A percentile compares a stretch with the other conserved stretches of the same genome.
Conservation (phyloP, 2,888 invertebrate genomes). For the Dione juno region DNA sequence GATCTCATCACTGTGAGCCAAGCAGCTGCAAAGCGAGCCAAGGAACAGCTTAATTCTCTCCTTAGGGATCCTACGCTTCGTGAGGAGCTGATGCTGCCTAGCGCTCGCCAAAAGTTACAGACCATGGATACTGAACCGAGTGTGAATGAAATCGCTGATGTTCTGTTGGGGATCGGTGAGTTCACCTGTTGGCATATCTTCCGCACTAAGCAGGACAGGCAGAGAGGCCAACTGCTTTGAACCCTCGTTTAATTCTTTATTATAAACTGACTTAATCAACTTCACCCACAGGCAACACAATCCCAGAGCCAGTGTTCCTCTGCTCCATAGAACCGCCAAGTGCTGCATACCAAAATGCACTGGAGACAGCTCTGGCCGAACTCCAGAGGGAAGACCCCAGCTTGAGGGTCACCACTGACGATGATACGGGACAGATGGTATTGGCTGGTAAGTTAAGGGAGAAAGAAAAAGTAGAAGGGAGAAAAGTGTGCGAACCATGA, state of each 20-base stretch:
- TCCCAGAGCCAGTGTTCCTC: constrained; percentile 98
- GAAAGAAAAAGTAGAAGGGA: neutral
- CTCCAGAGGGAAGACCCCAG: constrained; percentile 96
- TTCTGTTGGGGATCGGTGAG: constrained; percentile 71
- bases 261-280: neutral
- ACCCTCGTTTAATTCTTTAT: too few species aligned
- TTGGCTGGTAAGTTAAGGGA: constrained; percentile 84
- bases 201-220: too few species aligned
- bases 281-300: constrained; percentile 79
- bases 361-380: constrained; percentile 92
- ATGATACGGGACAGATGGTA: constrained; percentile 94
- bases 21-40: constrained; percentile 83
- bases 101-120: constrained; percentile 61
- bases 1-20: constrained; percentile 87
- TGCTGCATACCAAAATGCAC: constrained; percentile 86
- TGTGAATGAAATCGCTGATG: constrained; percentile 61
- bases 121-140: constrained; percentile 56
- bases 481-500: too few species aligned
- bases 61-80: constrained; percentile 52
- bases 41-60: constrained; percentile 62
- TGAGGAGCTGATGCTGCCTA: constrained; percentile 63
- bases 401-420: constrained; percentile 88
- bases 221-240: too few species aligned
- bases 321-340: constrained; percentile 97
- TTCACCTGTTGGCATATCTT: too few species aligned